Conservation (phyloP, 2,113 vertebrate genomes). For the Neomonachus schauinslandi region DNA sequence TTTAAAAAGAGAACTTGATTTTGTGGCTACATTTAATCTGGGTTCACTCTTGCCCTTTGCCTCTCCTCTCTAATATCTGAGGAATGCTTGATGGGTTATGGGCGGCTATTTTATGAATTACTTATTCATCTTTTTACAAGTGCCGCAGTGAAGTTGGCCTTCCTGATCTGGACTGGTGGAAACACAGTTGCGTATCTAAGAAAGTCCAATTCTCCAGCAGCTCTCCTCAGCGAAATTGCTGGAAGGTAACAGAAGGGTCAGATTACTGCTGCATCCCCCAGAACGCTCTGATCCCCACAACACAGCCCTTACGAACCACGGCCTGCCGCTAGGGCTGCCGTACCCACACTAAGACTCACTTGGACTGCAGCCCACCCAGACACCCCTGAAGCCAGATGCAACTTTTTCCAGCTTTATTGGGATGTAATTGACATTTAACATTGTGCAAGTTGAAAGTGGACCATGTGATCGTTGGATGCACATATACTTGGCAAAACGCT, state of each 20-base stretch:
- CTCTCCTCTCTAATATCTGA: slow-evolving; percentile 81
- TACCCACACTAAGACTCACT: neutral
- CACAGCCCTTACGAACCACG: slow-evolving; percentile 58
- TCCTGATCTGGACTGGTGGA: slow-evolving; percentile 78
- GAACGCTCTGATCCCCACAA: slow-evolving; percentile 39
- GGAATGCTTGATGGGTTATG: slow-evolving; percentile 81
- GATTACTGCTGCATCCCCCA: neutral
- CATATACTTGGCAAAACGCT: neutral
- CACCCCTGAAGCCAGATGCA: slow-evolving; percentile 51
- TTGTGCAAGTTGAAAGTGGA: neutral
- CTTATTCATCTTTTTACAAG: slow-evolving; percentile 83
- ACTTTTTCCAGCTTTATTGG: neutral
- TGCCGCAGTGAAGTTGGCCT: slow-evolving; percentile 77
- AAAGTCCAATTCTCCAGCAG: slow-evolving; percentile 78
- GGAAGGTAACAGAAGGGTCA: neutral
- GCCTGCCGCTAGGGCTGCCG: neutral
- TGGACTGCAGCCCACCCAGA: neutral
- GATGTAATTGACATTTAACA: neutral
- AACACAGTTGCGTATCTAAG: slow-evolving; percentile 74
- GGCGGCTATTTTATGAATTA: slow-evolving; percentile 81
- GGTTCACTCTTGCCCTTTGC: slow-evolving; percentile 78
- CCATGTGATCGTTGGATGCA: too few relatives aligned
- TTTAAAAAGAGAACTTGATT: slow-evolving; percentile 77
- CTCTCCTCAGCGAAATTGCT: slow-evolving; percentile 71
- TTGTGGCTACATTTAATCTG: slow-evolving; percentile 66